Percentiles rank a stretch among this genome's conserved stretches.
These are phyloP conservation scores for Anarhynchus alexandrinus DNA, from an alignment of 2,113 vertebrate genomes.

Conservation along the genomic window DNA sequence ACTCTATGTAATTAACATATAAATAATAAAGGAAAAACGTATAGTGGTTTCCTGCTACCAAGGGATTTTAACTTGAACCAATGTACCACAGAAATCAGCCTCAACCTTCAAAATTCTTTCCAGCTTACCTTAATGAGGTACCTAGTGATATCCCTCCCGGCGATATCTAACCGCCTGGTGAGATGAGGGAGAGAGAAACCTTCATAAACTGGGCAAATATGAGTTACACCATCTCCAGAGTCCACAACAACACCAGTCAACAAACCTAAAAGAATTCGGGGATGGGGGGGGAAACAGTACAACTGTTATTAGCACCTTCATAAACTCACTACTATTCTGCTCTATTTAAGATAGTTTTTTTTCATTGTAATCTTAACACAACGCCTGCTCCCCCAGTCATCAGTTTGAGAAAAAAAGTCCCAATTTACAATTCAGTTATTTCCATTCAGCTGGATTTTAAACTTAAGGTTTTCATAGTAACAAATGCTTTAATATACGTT, in stretches of 20 bases:
- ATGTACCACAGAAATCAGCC: not conserved
- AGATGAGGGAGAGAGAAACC: slow-evolving; percentile 97
- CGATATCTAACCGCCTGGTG: slow-evolving; percentile 94
- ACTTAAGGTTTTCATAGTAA: not conserved
- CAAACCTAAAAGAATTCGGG: slow-evolving; percentile 76
- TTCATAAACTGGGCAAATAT: slow-evolving; percentile 98
- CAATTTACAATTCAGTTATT: not conserved
- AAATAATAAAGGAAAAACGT: not conserved
- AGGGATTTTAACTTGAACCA: not conserved
- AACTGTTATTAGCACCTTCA: not conserved
- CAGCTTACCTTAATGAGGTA: slow-evolving; percentile 93
- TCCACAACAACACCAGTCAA: slow-evolving; percentile 96
- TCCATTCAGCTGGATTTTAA: not conserved
- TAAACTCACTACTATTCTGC: too few relatives aligned
- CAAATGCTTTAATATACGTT: not conserved
- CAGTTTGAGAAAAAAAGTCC: not conserved
- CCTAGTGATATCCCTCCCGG: slow-evolving; percentile 96
- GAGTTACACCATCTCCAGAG: slow-evolving; percentile 95
- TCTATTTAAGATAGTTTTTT: not conserved
- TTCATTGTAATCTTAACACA: not conserved
- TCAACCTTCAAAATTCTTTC: not conserved
- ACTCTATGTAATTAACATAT: not conserved
- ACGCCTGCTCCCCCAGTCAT: not conserved
- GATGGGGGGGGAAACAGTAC: too few relatives aligned
- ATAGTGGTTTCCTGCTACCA: not conserved